Conservation (phyloP, 2,797 vertebrate species). For the Hemibagrus guttatus region DNA sequence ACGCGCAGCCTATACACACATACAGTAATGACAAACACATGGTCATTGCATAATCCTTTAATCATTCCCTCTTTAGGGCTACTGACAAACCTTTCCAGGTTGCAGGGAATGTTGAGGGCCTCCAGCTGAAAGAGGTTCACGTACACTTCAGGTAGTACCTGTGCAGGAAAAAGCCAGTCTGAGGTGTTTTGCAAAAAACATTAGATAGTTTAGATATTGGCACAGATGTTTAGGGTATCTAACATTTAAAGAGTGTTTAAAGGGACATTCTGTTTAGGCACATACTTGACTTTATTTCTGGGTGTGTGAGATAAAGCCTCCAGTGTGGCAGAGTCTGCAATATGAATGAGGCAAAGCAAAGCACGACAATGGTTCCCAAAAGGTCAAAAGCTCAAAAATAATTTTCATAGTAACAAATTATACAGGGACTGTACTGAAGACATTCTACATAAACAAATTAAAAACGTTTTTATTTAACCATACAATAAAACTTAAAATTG, state of each 20-base stretch:
- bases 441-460: neutral
- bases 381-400: no score
- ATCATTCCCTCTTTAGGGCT: constrained; percentile 95
- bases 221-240: neutral
- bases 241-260: neutral
- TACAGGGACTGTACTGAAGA: no score
- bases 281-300: constrained; percentile 76
- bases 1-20: constrained; percentile 81
- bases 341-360: constrained; percentile 85
- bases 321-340: constrained; percentile 81
- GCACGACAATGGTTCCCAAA: constrained; percentile 85
- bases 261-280: neutral
- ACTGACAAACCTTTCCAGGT: constrained; percentile 86
- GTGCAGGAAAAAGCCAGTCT: neutral
- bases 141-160: constrained; percentile 84
- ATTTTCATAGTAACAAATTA: no score
- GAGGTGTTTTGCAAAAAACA: neutral
- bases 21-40: constrained; percentile 74
- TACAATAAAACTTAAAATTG: no score
- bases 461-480: neutral
- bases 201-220: neutral
- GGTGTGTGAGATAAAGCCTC: constrained; percentile 84
- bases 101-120: constrained; percentile 89
- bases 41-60: constrained; percentile 97
- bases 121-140: constrained; percentile 90